Base-by-base conservation (phyloP, 64 coral and sea anemone genomes). In the Acropora tenuis region DNA sequence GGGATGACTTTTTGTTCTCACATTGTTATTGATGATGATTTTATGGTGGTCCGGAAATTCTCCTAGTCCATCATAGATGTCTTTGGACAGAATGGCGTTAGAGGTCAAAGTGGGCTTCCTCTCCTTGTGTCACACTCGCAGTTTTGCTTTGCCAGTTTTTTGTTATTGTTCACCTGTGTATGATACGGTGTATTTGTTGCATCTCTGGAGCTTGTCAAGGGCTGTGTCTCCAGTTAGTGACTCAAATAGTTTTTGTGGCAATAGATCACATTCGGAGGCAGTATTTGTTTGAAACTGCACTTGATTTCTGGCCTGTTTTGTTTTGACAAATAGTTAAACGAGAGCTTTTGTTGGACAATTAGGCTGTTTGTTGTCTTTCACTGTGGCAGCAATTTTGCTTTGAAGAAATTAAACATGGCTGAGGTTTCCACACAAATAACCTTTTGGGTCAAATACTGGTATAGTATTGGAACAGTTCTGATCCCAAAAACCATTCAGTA, bases 41-140 rank as follows among this genome's bases (percentile, higher is more conserved):
- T 75, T 53, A 48, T 88, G 47, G 11, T 76, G 16, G 42, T 73
- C 72, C n/a, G 74, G 74, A 15, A 78, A 59, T 17, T 74, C 50
- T 4, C 7, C 86, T 3, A 88, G 73, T 30, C 73, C 86, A 10
- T 75, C 45, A 50, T 75, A 88, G 1, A 88, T 1, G 65, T 89
- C 52, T 55, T 55, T 59, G 74, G 52, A 55, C 52, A 55, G 52
- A 10, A 0, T 55, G 52, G 10, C 2, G 10, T 55, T 55, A 10
- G 10, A 55, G 10, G 52, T 55, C 2, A 69, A 16, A 69, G 2
- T 69, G 11, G 0, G 11, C 66, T 3, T 69, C 17, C 66, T 19
- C 10, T 69, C 66, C 18, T 69, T 69, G 12, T 69, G 66, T 16
- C 66, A 69, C 7, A 69, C 66, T 69, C 3, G 66, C 3, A 69